Conservation (phyloP, 1,140 invertebrate species). For the Nixonia krombeini region DNA sequence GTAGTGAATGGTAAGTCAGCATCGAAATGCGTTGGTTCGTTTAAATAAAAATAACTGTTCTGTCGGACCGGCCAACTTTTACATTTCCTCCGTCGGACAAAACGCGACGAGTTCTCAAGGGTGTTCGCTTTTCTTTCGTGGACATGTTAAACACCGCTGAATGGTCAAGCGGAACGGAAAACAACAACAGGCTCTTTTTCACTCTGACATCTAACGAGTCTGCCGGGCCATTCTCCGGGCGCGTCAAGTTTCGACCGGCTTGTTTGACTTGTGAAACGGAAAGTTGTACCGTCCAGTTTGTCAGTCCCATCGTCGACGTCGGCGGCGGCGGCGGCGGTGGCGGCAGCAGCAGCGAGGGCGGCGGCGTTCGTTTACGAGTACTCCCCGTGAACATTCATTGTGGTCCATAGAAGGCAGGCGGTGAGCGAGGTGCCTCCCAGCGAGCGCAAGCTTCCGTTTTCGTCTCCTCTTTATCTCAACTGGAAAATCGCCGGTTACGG, state of each 20-base stretch:
- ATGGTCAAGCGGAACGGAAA: conserved; percentile 5
- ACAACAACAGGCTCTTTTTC: not conserved
- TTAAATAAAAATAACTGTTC: too few species aligned
- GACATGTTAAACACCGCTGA: not conserved
- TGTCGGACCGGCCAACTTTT: too few species aligned
- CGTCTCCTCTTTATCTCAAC: conserved; percentile 6
- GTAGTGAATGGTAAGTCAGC: too few species aligned
- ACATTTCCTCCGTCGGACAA: not conserved
- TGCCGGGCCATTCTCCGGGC: not conserved
- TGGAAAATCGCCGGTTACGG: not conserved
- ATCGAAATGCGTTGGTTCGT: too few species aligned
- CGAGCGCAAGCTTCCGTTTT: conserved; percentile 29
- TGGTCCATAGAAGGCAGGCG: conserved; percentile 5
- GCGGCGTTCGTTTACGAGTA: conserved; percentile 13
- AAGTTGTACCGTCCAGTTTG: not conserved
- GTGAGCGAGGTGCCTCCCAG: conserved; percentile 14
- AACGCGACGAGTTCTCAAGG: conserved; percentile 1
- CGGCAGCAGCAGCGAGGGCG: too few species aligned
- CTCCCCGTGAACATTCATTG: conserved; percentile 11
- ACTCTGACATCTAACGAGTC: not conserved
- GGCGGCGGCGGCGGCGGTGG: too few species aligned
- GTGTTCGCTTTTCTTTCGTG: not conserved
- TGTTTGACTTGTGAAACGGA: not conserved
- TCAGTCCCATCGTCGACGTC: too few species aligned
- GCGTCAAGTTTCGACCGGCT: not conserved